These are phyloP conservation scores for Beris chalybata DNA, from an alignment of 2,888 invertebrate species.

Conservation along the genomic window DNA sequence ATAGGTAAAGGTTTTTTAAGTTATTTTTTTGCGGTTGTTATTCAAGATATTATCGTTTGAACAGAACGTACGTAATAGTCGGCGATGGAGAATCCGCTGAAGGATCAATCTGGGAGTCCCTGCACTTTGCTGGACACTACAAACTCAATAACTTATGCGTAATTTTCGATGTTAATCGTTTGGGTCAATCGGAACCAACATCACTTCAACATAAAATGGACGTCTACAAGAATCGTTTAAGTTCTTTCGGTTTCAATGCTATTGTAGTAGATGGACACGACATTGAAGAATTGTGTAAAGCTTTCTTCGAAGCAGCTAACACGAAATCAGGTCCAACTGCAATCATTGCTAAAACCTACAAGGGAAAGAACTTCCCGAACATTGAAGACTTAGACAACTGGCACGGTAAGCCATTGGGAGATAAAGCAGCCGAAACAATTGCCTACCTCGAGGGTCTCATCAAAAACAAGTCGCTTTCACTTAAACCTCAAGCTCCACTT, in stretches of 20 bases:
- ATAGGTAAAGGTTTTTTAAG: conserved; percentile 63
- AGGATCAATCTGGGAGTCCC: conserved; percentile 97
- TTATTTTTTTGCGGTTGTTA: conserved; percentile 12
- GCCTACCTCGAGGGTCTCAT: conserved; percentile 69
- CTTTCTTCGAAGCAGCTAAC: conserved; percentile 76
- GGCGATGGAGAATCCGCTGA: conserved; percentile 99
- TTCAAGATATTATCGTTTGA: conserved; percentile 18
- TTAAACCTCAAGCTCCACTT: conserved; percentile 66
- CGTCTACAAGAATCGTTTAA: conserved; percentile 76
- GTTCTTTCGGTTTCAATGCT: conserved; percentile 89
- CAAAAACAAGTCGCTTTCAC: conserved; percentile 66
- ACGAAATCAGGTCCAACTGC: conserved; percentile 86
- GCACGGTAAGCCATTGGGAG: conserved; percentile 97
- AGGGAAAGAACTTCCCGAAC: conserved; percentile 86
- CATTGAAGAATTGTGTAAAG: conserved; percentile 86
- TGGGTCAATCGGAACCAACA: conserved; percentile 97
- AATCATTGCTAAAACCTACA: conserved; percentile 92
- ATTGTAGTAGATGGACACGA: conserved; percentile 96
- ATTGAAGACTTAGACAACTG: conserved; percentile 94
- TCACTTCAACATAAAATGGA: conserved; percentile 90
- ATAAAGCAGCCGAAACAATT: conserved; percentile 71
- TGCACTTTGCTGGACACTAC: conserved; percentile 93
- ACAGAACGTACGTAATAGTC: conserved; percentile 89
- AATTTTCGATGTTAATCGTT: conserved; percentile 94
- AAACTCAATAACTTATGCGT: conserved; percentile 95